Evolutionary conservation across 2,797 vertebrate genomes (phyloP).

Genomic region (Xiphophorus birchmanni): DNA sequence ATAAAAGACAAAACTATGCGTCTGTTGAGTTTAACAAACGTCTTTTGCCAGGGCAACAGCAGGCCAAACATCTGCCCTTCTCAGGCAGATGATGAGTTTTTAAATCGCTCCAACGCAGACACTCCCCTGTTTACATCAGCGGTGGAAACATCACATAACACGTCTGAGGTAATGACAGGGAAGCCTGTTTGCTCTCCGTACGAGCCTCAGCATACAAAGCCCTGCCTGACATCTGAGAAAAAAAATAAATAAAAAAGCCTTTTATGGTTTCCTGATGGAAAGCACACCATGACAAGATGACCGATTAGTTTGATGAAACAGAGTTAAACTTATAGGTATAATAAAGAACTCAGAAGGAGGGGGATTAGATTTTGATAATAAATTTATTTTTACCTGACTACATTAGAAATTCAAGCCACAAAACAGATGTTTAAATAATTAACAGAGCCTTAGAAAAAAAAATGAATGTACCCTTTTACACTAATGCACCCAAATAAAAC

Average conservation of each 20-base stretch:
- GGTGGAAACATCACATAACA: slow-evolving; percentile 53
- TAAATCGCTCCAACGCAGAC: slow-evolving; percentile 36
- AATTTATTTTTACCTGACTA: background rate
- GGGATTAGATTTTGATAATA: background rate
- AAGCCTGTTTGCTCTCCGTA: slow-evolving; percentile 26
- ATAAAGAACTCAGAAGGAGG: slow-evolving; percentile 10
- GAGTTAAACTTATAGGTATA: slow-evolving; percentile 1
- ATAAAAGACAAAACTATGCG: background rate
- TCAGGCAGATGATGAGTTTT: slow-evolving; percentile 56
- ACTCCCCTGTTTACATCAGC: slow-evolving; percentile 62
- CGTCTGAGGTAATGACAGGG: slow-evolving; percentile 62
- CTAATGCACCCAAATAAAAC: background rate
- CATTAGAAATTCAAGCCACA: background rate
- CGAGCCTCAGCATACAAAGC: slow-evolving; percentile 23
- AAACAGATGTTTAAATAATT: background rate
- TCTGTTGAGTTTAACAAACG: slow-evolving; percentile 19
- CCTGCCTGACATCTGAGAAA: slow-evolving; percentile 30
- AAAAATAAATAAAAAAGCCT: slow-evolving; percentile 3
- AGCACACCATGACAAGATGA: slow-evolving; percentile 18
- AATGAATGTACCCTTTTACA: background rate
- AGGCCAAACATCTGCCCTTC: slow-evolving; percentile 49
- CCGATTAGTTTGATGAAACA: slow-evolving; percentile 27
- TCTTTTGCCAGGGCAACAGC: slow-evolving; percentile 60
- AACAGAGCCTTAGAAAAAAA: background rate
- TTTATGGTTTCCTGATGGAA: slow-evolving; percentile 45